phyloP scores from a whole-genome alignment of 2,113 vertebrate genomes.

The Brachirus orientalis region DNA sequence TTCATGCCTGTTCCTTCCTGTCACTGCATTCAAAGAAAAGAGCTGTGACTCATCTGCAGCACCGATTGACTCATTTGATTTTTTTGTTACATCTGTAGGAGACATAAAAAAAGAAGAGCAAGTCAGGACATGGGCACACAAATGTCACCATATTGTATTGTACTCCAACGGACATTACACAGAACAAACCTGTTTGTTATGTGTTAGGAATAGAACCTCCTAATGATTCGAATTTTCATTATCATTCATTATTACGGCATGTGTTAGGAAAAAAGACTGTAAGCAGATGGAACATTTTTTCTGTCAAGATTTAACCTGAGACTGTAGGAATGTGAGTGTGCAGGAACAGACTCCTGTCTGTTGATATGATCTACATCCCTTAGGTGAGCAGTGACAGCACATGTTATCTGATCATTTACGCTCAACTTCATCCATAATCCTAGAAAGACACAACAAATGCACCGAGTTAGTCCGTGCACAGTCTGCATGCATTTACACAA shows the following conservation, averaged over 20 bases:
- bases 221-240: no score
- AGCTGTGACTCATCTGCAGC: conserved; percentile 42
- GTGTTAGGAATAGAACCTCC: no score
- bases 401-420: no score
- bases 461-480: no score
- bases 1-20: conserved; percentile 36
- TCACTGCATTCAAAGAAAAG: conserved; percentile 17
- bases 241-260: conserved; percentile 14
- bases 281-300: background rate
- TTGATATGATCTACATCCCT: conserved; percentile 67
- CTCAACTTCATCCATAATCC: conserved; percentile 15
- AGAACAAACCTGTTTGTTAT: no score
- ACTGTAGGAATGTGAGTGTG: conserved; percentile 45
- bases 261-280: background rate
- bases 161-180: background rate
- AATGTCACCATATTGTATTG: background rate
- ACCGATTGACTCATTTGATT: conserved; percentile 16
- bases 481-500: conserved; percentile 4
- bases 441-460: conserved; percentile 9
- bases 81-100: conserved; percentile 12
- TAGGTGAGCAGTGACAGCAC: conserved; percentile 29
- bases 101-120: conserved; percentile 20
- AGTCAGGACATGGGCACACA: conserved; percentile 14
- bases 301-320: conserved; percentile 30
- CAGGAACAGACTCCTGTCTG: conserved; percentile 40